Base-by-base conservation (phyloP, 2,888 invertebrate species). In the Pinctada fucata region DNA sequence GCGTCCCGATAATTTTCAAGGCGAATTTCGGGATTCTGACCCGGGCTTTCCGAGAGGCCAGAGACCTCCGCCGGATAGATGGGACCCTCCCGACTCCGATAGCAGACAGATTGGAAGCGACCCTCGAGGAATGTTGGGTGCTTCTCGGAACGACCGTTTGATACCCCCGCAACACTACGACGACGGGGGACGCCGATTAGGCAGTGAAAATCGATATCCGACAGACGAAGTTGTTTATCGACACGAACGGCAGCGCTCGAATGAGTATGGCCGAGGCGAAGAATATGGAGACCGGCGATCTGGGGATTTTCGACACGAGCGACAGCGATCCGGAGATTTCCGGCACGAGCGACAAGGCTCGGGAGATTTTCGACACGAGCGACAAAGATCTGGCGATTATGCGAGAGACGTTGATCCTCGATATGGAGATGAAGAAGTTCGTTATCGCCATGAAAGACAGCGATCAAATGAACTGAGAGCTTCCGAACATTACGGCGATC, bases 1-100 rank as follows among this genome's bases (percentile, higher is more conserved):
- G 10, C 78, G 78, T 13, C 79, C 75, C 51, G 87, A 87, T 70
- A 79, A 86, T 63, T 79, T 87, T 65, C 79, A 85, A 66, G 84
- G 83, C 1, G 85, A 85, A 63, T 84, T 79, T 68, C 84, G 86
- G 0, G 83, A 85, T 13, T 50, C 78, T 5, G 77, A 78, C n/a
- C 75, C 67, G 2, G 63, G 75, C 65, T 77, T 75, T 48, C 77
- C 72, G 13, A 75, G 77, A 2, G 65, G 51, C 31, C 70, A 51
- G 73, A 13, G 65, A 70, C 13, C 65, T 13, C 45, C 67, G 72
- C 4, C n/a, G 69, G 51, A 13, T 48, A n/a, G 58, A 64, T 8
- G 76, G 75, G 79, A 75, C 47, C 52, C 16, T n/a, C 72, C 51
- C 2, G 51, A 31, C 3, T 49, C 52, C 2, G 72, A 80, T 52